phyloP scores from a whole-genome alignment of 2,113 vertebrate genomes.

The Cephalopholis sonnerati region DNA sequence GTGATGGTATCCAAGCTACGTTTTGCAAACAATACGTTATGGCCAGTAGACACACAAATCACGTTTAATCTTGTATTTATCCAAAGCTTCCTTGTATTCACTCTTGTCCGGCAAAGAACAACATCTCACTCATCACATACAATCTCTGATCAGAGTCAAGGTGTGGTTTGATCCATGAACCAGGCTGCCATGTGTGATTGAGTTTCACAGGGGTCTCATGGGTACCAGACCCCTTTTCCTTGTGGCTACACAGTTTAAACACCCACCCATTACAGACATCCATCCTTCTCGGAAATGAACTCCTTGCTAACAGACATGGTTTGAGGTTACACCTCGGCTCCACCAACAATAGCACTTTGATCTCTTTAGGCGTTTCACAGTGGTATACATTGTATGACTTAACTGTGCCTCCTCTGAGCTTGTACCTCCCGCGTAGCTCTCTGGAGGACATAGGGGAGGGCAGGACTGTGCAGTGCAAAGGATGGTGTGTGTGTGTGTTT shows the following conservation, averaged over 20 bases:
- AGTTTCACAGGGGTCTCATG: conserved; percentile 78
- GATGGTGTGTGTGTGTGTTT: conserved; percentile 13
- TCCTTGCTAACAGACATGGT: conserved; percentile 78
- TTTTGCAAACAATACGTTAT: background rate
- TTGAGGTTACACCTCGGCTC: conserved; percentile 83
- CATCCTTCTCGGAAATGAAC: conserved; percentile 84
- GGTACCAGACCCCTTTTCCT: conserved; percentile 67
- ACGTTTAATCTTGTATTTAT: conserved; percentile 36
- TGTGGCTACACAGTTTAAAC: conserved; percentile 74
- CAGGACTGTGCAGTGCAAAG: conserved; percentile 31
- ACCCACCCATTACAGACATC: conserved; percentile 78
- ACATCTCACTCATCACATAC: conserved; percentile 61
- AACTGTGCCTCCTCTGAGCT: conserved; percentile 57
- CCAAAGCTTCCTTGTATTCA: conserved; percentile 32
- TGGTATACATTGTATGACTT: conserved; percentile 81
- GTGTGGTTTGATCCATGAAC: conserved; percentile 85
- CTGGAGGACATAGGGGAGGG: conserved; percentile 44
- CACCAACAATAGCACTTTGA: conserved; percentile 84
- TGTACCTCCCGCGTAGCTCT: conserved; percentile 56
- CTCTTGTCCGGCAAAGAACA: conserved; percentile 54
- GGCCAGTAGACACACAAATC: background rate
- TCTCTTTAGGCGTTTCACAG: conserved; percentile 77
- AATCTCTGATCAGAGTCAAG: conserved; percentile 67
- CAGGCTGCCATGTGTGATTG: conserved; percentile 79
- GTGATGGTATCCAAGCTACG: background rate